Base-by-base conservation (phyloP, 2,888 invertebrate genomes). In the Bursaphelenchus okinawaensis region DNA sequence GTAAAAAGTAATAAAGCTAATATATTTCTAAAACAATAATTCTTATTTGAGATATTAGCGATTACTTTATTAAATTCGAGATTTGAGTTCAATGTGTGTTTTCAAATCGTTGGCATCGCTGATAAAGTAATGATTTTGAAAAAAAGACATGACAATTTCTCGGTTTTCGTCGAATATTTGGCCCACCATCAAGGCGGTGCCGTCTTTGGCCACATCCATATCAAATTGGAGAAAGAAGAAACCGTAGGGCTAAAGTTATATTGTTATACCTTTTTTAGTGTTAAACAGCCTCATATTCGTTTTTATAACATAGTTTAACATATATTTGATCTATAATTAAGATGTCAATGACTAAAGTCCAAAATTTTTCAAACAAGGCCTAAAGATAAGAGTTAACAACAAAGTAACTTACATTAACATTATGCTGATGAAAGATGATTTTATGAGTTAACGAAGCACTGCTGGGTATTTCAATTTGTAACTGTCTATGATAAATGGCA, bases 381-480 rank as follows among this genome's bases (percentile, higher is more conserved):
- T n/a, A n/a, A n/a, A n/a, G n/a, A n/a, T n/a, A n/a, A n/a, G n/a
- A n/a, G n/a, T n/a, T n/a, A n/a, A n/a, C n/a, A n/a, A n/a, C n/a
- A n/a, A n/a, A n/a, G 1, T 6, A 4, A 1, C 54, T 54, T 54
- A 54, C 54, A 29, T 59, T 29, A 4, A 59, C 31, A 29, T 59
- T 22, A 4, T 40, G 19, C 22, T 59, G 50, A 27, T 59, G 60
- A 27, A 59, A 59, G 23, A 50, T 20, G 1, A 50, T 12, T 29
- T 59, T 59, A 50, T 59, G 60, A 3, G 60, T 50, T 9, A 59
- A 16, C 9, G 60, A 40, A 23, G 60, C 60, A 9, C 50, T 40
- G 51, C n/a, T 50, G 19, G 60, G 29, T n/a, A 59, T 20, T 50
- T 50, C 16, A 2, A 29, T 40, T 29, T 27, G 19, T 12, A n/a